Conservation (phyloP, 35 echinoderm and acorn worm species). For the Apostichopus parvimensis region DNA sequence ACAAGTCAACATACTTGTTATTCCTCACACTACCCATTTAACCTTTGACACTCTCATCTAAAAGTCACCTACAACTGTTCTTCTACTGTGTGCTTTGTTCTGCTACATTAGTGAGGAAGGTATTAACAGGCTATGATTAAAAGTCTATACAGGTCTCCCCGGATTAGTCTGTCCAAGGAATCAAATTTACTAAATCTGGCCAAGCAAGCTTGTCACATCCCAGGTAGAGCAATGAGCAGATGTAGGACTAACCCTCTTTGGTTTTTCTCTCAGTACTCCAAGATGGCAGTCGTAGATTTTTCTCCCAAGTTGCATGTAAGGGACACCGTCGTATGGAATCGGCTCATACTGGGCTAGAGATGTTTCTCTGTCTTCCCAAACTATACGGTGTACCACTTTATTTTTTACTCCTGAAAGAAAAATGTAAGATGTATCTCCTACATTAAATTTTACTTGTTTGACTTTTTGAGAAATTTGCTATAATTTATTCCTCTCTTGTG, state of each 20-base stretch:
- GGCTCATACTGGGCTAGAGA: constrained; percentile 31
- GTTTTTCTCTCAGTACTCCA: constrained; percentile 36
- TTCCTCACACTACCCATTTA: no score
- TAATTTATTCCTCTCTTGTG: neutral
- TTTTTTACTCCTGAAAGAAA: neutral
- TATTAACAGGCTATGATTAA: no score
- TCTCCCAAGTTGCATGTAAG: constrained; percentile 36
- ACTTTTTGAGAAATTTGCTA: neutral
- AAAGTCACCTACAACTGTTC: no score
- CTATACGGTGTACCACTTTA: constrained; percentile 19
- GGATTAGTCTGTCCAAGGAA: no score
- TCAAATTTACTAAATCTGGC: no score
- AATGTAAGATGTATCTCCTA: neutral
- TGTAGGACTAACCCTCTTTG: neutral
- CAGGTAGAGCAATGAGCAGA: no score
- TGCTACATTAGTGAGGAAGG: no score
- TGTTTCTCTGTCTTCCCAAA: constrained; percentile 31
- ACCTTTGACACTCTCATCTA: no score
- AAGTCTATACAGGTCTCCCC: no score
- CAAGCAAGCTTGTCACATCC: no score
- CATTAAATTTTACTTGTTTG: neutral
- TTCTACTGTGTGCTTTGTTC: no score
- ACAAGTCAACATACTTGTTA: no score
- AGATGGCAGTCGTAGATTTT: constrained; percentile 38
- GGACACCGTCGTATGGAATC: constrained; percentile 34